A percentile compares a stretch with the other conserved stretches of the same genome.
phyloP scores from a whole-genome alignment of 92 coral and sea anemone species.

The Bergia sp. region DNA sequence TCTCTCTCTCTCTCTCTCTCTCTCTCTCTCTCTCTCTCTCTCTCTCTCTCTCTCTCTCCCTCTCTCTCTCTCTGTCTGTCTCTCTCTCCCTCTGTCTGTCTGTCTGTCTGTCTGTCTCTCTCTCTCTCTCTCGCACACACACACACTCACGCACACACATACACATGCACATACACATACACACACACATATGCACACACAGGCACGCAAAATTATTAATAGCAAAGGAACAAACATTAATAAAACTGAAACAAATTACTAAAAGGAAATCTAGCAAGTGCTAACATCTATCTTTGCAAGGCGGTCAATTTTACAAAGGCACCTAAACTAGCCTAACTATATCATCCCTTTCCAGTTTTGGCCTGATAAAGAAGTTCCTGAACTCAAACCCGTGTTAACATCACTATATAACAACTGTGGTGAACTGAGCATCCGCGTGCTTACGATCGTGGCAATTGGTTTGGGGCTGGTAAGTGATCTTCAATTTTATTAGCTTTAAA shows the following conservation, averaged over 20 bases:
- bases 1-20: too few relatives aligned
- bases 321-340: background rate
- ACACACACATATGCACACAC: too few relatives aligned
- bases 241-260: too few relatives aligned
- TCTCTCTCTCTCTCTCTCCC: too few relatives aligned
- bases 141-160: too few relatives aligned
- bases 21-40: too few relatives aligned
- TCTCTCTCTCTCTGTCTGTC: too few relatives aligned
- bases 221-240: too few relatives aligned
- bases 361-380: slow-evolving; percentile 9
- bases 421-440: background rate
- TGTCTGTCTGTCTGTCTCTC: too few relatives aligned
- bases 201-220: too few relatives aligned
- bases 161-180: background rate
- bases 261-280: background rate
- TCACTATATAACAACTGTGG: background rate
- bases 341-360: background rate
- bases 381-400: background rate
- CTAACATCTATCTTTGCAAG: background rate
- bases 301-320: background rate
- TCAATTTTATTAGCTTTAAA: background rate
- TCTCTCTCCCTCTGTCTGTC: too few relatives aligned
- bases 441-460: background rate
- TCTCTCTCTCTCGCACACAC: too few relatives aligned
- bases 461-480: slow-evolving; percentile 8